These are phyloP conservation scores for Eilema depressum DNA, from an alignment of 2,888 invertebrate genomes.

Conservation along the genomic window DNA sequence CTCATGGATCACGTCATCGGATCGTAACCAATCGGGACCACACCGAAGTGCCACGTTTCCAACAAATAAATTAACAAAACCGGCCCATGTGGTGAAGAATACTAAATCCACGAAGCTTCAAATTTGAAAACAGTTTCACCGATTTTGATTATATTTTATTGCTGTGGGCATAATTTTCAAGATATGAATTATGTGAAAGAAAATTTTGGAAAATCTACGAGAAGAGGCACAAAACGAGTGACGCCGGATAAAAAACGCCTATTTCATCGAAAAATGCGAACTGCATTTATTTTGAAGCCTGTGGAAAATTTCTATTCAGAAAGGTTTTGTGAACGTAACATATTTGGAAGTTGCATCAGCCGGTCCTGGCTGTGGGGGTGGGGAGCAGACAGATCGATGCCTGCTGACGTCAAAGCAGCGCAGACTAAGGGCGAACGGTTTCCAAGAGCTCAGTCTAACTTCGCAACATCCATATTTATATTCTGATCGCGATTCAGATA, in stretches of 20 bases:
- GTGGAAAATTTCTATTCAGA: background rate
- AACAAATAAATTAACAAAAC: background rate
- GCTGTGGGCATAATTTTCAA: background rate
- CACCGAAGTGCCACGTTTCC: background rate
- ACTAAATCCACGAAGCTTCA: background rate
- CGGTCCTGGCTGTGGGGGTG: conserved; percentile 55
- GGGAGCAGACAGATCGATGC: conserved; percentile 80
- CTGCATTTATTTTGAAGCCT: background rate
- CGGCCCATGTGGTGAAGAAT: background rate
- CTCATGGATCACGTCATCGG: background rate
- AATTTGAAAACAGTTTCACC: background rate
- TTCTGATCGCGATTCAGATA: background rate
- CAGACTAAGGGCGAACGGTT: conserved; percentile 51
- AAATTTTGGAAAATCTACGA: background rate
- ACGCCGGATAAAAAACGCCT: background rate
- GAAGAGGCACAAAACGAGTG: background rate
- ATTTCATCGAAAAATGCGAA: background rate
- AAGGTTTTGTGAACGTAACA: background rate
- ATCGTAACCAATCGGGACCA: background rate
- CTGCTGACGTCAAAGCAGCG: conserved; percentile 73
- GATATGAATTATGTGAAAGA: background rate
- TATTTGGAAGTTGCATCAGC: conserved; percentile 75
- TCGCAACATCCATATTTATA: background rate
- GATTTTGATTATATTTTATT: background rate
- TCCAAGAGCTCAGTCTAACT: conserved; percentile 4